Conservation (phyloP, 2,113 vertebrate genomes). For the Ursus arctos region DNA sequence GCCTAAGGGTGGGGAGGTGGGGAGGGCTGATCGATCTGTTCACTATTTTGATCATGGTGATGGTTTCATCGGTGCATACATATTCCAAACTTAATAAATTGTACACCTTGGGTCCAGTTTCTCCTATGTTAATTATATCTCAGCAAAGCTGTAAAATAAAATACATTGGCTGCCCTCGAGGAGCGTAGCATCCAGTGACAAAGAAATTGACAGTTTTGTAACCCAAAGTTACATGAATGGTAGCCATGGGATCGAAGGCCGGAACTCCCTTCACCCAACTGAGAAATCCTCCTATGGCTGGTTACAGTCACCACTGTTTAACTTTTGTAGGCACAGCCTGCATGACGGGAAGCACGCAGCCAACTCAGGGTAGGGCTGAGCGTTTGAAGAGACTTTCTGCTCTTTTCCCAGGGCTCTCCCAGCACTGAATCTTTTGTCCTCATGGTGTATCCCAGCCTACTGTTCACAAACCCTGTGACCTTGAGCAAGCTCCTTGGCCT, state of each 20-base stretch:
- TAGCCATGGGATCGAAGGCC: not conserved
- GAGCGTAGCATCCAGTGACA: not conserved
- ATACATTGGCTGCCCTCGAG: not conserved
- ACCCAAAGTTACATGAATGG: not conserved
- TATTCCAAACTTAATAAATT: not conserved
- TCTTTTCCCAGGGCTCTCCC: not conserved
- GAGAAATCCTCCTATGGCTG: not conserved
- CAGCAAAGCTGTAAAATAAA: not conserved
- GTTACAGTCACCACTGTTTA: not conserved
- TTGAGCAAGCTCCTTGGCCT: not conserved
- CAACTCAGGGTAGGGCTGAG: not conserved
- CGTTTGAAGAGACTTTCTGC: not conserved
- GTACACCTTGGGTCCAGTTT: not conserved
- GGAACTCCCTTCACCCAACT: not conserved
- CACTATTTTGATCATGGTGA: not conserved
- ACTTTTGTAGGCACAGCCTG: not conserved
- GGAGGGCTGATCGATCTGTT: not conserved
- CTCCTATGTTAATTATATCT: not conserved
- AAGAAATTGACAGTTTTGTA: not conserved
- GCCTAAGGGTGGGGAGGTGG: not conserved
- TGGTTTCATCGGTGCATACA: not conserved
- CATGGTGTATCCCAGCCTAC: not conserved
- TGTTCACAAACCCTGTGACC: not conserved
- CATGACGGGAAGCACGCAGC: not conserved
- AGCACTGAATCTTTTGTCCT: not conserved